Evolutionary conservation across 2,113 vertebrate genomes (phyloP).

Genomic region (Machaerirhynchus nigripectus): DNA sequence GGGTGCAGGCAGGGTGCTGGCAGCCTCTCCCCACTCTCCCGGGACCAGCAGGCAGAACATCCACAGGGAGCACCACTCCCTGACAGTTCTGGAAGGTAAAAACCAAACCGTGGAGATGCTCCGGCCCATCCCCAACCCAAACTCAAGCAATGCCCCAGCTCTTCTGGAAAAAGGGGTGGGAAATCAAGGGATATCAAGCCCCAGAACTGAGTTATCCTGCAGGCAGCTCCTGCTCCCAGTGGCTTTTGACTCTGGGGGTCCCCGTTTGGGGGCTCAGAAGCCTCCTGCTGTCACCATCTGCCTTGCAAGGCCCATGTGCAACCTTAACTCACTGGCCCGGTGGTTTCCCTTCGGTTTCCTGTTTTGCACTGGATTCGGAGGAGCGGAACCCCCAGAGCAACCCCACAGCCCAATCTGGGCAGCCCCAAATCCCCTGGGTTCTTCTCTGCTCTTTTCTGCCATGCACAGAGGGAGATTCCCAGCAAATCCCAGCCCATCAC

Average conservation of each 20-base stretch:
- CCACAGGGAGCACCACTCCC: neutral
- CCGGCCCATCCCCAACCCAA: neutral
- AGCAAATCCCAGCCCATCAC: fast-evolving
- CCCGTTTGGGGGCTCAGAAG: neutral
- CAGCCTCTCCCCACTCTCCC: neutral
- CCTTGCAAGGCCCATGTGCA: neutral
- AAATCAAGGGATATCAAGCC: neutral
- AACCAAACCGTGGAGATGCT: neutral
- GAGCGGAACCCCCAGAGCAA: fast-evolving
- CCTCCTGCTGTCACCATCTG: fast-evolving
- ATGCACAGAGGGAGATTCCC: fast-evolving
- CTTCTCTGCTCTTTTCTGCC: neutral
- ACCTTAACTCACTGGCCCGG: neutral
- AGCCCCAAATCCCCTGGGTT: fast-evolving
- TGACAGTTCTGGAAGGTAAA: neutral
- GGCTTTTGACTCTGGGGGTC: neutral
- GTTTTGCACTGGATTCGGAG: neutral
- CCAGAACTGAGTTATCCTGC: neutral
- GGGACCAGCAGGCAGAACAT: neutral
- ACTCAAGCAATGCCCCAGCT: neutral
- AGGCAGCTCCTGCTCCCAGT: neutral
- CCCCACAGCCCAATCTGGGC: fast-evolving
- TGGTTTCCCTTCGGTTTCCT: neutral
- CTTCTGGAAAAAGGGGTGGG: neutral
- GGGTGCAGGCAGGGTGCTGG: neutral